A percentile compares a stretch with the other conserved stretches of the same genome.
Evolutionary conservation across 2,888 invertebrate species (phyloP).

Genomic region (Sericinus montela): DNA sequence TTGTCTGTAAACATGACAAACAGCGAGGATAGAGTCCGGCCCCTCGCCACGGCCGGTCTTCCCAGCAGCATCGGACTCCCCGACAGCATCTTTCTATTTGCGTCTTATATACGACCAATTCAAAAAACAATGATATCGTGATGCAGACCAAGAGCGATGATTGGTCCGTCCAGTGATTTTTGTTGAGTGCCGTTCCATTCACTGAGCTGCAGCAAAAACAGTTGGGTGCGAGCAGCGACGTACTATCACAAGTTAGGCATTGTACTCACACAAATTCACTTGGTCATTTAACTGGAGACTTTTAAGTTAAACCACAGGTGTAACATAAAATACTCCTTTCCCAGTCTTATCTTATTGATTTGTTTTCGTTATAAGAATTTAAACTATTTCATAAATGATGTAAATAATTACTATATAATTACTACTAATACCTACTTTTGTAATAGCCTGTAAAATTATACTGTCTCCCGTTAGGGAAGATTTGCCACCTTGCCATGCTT

Average conservation of each 20-base stretch:
- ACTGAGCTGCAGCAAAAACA: constrained; percentile 56
- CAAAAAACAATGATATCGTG: constrained; percentile 52
- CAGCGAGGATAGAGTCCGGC: constrained; percentile 72
- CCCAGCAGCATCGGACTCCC: constrained; percentile 74
- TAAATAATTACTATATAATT: no score
- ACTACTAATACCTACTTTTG: no score
- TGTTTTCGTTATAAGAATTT: no score
- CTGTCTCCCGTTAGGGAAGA: no score
- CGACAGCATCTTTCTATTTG: constrained; percentile 20
- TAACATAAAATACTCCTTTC: no score
- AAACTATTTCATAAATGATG: no score
- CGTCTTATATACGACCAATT: constrained; percentile 35
- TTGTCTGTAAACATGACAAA: constrained; percentile 44
- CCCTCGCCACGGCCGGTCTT: constrained; percentile 76
- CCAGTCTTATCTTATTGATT: no score
- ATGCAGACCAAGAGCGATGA: constrained; percentile 42
- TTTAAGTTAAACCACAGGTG: no score
- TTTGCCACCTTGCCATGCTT: no score
- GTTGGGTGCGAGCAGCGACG: constrained; percentile 25
- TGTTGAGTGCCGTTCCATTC: constrained; percentile 56
- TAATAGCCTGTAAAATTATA: no score
- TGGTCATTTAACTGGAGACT: no score
- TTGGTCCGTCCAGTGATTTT: constrained; percentile 48
- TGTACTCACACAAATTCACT: neutral
- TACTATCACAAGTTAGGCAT: neutral